Evolutionary conservation across 2,113 vertebrate genomes (phyloP), one percentile per base, ranked within the genome.

Genomic region (Albula glossodonta): DNA sequence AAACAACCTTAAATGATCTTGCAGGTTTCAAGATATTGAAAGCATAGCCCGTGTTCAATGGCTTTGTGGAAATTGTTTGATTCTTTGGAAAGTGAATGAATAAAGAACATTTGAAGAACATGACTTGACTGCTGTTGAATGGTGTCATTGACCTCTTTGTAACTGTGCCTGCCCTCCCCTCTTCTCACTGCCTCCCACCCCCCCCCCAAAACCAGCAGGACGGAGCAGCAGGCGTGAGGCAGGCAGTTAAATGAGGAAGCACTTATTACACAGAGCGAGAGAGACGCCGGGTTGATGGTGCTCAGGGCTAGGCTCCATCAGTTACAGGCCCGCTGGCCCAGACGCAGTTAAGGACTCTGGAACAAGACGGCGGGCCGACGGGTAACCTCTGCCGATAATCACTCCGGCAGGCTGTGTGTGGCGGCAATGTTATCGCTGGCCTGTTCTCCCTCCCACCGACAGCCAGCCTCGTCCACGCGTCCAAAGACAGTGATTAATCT

Each of bases 21-120:
- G 94, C 94, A 93, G 95, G 95, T 89, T 94, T 94, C 95, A 94
- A 94, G 95, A 91, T 94, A 90, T 53, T 52, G 92, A 51, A 80
- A n/a, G 50, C 31, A 10, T 41, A 51, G 25, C 22, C 70, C 31
- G 0, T 74, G n/a, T 19, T 74, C 3, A 5, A 74, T 74, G 8
- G 2, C 31, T 74, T 25, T 11, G 4, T 12, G 60, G 60, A 12
- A 63, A 19, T 74, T 19, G 70, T 74, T 25, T 74, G 70, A 31
- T 10, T 74, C 1, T 74, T 74, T 74, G 22, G 70, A 10, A 56
- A 74, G n/a, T 74, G 70, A 74, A 74, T 74, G 53, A 74, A 74
- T 74, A 74, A 74, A 74, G 70, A 22, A 31, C n/a, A n/a, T 74
- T 25, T 31, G n/a, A 74, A 74, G 31, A 41, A 31, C 63, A 11